These are phyloP conservation scores for Ormyrus pomaceus DNA, from an alignment of 2,888 invertebrate species.

Conservation along the genomic window DNA sequence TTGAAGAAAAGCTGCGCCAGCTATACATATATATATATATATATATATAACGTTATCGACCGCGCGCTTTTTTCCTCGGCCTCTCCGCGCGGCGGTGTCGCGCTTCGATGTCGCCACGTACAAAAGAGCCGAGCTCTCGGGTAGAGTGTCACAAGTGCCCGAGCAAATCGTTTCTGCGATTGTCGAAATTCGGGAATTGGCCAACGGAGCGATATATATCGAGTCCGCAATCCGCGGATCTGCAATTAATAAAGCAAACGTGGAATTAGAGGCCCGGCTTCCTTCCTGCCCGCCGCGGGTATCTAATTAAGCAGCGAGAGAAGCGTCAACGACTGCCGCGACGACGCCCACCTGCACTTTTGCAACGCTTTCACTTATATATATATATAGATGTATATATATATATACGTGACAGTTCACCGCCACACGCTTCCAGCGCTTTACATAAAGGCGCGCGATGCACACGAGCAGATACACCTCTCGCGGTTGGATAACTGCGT, in stretches of 20 bases:
- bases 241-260: neutral
- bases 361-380: slow-evolving; percentile 12
- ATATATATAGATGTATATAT: neutral
- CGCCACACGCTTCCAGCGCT: neutral
- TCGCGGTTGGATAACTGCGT: neutral
- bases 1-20: too few relatives aligned
- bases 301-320: neutral
- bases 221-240: too few relatives aligned
- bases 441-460: neutral
- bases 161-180: too few relatives aligned
- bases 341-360: neutral
- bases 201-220: too few relatives aligned
- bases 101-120: too few relatives aligned
- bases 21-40: too few relatives aligned
- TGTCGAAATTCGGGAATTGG: too few relatives aligned
- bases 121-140: too few relatives aligned
- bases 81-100: too few relatives aligned
- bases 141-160: too few relatives aligned
- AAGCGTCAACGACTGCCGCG: neutral
- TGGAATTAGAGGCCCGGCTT: neutral
- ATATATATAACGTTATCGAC: too few relatives aligned
- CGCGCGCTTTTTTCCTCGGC: too few relatives aligned
- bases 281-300: neutral
- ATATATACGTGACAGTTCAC: neutral
- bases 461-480: neutral